Conservation (phyloP, 2,888 invertebrate species). For the Dryobota labecula region DNA sequence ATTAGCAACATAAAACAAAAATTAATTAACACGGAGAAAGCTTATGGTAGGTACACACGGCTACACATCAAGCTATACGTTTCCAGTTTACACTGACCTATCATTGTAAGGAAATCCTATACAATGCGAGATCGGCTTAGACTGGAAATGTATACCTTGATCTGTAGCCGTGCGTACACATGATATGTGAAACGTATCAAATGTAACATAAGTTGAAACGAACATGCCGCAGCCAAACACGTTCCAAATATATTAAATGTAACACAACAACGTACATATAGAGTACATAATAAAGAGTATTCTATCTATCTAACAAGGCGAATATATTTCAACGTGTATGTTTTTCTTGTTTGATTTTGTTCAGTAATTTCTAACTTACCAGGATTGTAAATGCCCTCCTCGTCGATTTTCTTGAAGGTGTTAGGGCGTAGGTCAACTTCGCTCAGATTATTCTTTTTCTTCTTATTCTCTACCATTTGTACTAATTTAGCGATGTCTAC, state of each 20-base stretch:
- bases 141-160: too few relatives aligned
- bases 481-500: conserved; percentile 88
- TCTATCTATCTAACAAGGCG: too few relatives aligned
- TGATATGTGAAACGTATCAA: background rate
- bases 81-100: too few relatives aligned
- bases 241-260: too few relatives aligned
- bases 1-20: background rate
- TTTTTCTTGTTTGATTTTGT: conserved; percentile 3
- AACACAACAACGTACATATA: too few relatives aligned
- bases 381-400: conserved; percentile 86
- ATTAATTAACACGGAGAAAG: background rate
- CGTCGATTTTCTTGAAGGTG: conserved; percentile 87
- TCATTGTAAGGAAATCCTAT: too few relatives aligned
- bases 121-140: too few relatives aligned
- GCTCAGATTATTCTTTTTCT: conserved; percentile 82
- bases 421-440: conserved; percentile 84
- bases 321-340: background rate
- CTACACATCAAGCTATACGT: too few relatives aligned
- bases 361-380: conserved; percentile 71
- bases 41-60: background rate
- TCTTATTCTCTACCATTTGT: conserved; percentile 81
- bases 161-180: too few relatives aligned
- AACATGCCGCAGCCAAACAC: too few relatives aligned
- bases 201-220: background rate
- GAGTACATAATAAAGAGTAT: too few relatives aligned